Percentiles rank a stretch among this genome's conserved stretches.
These are phyloP conservation scores for Dicyrtomina minuta DNA, from an alignment of 2,888 invertebrate species.

Conservation along the genomic window DNA sequence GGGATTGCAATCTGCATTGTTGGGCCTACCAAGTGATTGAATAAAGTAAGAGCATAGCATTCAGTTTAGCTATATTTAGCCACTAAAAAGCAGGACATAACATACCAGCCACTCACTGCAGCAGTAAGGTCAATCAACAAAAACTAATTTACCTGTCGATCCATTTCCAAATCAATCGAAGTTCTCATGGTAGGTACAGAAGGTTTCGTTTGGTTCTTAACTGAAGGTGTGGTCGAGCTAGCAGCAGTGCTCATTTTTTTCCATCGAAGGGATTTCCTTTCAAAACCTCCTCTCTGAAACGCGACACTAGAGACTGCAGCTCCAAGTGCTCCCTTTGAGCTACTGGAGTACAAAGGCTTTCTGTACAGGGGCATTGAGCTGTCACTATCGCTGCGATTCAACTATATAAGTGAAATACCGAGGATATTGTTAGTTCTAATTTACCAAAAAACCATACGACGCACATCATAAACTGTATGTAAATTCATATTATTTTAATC, in stretches of 20 bases:
- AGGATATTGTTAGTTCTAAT: too few species aligned
- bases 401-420: constrained; percentile 62
- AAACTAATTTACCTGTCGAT: constrained; percentile 65
- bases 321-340: constrained; percentile 40
- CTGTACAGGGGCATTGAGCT: constrained; percentile 90
- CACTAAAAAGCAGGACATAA: too few species aligned
- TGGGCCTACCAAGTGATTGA: constrained; percentile 64
- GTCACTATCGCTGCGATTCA: constrained; percentile 95
- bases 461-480: too few species aligned
- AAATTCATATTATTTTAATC: too few species aligned
- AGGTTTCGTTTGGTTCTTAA: constrained; percentile 54
- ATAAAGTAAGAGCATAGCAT: too few species aligned
- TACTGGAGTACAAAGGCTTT: constrained; percentile 55
- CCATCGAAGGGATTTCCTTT: constrained; percentile 85
- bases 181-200: constrained; percentile 71
- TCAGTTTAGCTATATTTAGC: too few species aligned
- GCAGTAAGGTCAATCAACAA: too few species aligned
- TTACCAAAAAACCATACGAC: too few species aligned
- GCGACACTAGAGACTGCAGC: constrained; percentile 60
- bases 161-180: constrained; percentile 86
- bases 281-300: constrained; percentile 87
- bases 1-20: constrained; percentile 76
- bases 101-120: too few species aligned
- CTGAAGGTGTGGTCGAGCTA: constrained; percentile 32
- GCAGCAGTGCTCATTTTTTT: constrained; percentile 56